Evolutionary conservation across 2,113 vertebrate species (phyloP), one percentile per base, ranked within the genome.

Genomic region (Mesocricetus auratus): DNA sequence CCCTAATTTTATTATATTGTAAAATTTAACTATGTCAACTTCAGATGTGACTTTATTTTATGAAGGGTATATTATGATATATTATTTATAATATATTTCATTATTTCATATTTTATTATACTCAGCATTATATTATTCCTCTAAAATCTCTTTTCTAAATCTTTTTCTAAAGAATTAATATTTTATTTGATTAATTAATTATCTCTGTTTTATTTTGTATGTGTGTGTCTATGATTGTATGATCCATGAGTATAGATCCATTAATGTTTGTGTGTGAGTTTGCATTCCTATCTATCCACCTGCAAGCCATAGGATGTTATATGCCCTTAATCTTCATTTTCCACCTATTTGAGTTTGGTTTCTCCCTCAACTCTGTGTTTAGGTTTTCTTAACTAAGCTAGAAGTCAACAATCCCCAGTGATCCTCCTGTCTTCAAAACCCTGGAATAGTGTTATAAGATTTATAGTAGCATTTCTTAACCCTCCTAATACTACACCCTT

Each of bases 371-470:
- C 7, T 29, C 13, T 26, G 13, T 26, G 22, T 42, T 60, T 8
- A 39, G 13, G 79, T 62, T 83, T 60, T 29, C 58, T 62, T 62
- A 83, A 42, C 22, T 62, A 83, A 24, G 26, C 50, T 62, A 62
- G 22, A 42, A 17, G n/a, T 7, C 24, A 62, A n/a, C 24, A 83
- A 62, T 26, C n/a, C n/a, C 6, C 7, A 60, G 15, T 42, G 12
- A 39, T 26, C 33, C 5, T 15, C 21, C 21, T 82, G 6, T 7
- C 36, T 60, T 24, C 12, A 83, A 29, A 24, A 26, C 11, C 12
- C 12, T 60, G 13, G 8, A 60, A 1, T 6, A 1, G 11, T 7
- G 22, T 39, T 82, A 15, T 0, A 60, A 60, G 2, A 22, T 17
- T 81, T 81, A 7, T 56, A 1, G 5, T 36, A n/a, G 7, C 9